Evolutionary conservation across 1,140 invertebrate species (phyloP).

Genomic region (Odontomachus brunneus): DNA sequence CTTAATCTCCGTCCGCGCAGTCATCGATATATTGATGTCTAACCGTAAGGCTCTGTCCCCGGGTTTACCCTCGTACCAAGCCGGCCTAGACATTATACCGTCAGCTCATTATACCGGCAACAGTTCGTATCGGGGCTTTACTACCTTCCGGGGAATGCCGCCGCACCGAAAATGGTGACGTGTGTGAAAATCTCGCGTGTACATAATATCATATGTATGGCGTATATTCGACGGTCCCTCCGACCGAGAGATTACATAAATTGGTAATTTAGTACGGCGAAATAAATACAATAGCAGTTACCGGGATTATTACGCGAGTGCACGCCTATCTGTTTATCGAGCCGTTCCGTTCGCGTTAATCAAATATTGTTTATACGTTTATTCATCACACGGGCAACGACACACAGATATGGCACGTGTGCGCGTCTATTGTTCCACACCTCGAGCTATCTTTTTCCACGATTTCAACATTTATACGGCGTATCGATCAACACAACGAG

Average conservation of each 20-base stretch:
- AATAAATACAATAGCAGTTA: conserved; percentile 61
- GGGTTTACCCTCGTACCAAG: conserved; percentile 20
- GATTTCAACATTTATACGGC: conserved; percentile 26
- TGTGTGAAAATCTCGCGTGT: conserved; percentile 45
- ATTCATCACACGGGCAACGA: conserved; percentile 30
- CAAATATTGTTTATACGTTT: conserved; percentile 60
- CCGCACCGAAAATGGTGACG: conserved; percentile 44
- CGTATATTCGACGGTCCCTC: not conserved
- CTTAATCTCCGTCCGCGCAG: conserved; percentile 67
- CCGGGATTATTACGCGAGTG: conserved; percentile 55
- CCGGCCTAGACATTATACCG: conserved; percentile 72
- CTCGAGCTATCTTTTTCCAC: not conserved
- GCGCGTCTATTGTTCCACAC: conserved; percentile 38
- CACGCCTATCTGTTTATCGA: conserved; percentile 49
- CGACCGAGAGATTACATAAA: conserved; percentile 56
- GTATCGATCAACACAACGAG: conserved; percentile 13
- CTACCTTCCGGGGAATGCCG: conserved; percentile 76
- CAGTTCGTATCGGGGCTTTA: conserved; percentile 71
- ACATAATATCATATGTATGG: not conserved
- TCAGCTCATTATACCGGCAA: conserved; percentile 76
- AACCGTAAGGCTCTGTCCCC: conserved; percentile 21
- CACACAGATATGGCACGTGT: not conserved
- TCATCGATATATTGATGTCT: conserved; percentile 74
- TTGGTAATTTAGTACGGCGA: conserved; percentile 67
- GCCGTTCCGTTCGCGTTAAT: conserved; percentile 56